phyloP scores from a whole-genome alignment of 2,113 vertebrate species.

The Chunga burmeisteri region DNA sequence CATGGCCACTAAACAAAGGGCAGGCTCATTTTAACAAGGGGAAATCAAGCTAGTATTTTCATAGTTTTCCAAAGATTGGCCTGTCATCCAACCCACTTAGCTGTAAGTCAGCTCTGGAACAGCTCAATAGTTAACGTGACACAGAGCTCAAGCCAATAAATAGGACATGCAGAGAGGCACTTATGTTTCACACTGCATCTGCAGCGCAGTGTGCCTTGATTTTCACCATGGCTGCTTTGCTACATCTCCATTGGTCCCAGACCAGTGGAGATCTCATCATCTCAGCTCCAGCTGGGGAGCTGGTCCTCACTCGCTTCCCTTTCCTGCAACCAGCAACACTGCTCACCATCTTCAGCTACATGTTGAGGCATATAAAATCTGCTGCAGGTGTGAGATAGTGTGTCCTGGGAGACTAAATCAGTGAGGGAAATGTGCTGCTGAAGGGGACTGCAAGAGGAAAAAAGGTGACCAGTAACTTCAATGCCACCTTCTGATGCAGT shows the following conservation, averaged over 20 bases:
- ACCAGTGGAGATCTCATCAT: neutral
- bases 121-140: neutral
- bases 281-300: neutral
- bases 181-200: neutral
- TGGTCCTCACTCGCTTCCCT: neutral
- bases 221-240: neutral
- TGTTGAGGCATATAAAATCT: accelerated
- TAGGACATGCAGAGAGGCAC: neutral
- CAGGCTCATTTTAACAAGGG: neutral
- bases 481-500: neutral
- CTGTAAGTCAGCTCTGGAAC: neutral
- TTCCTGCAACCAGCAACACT: neutral
- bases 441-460: neutral
- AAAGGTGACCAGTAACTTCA: neutral
- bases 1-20: neutral
- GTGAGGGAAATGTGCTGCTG: neutral
- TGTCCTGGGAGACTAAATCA: neutral
- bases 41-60: neutral
- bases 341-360: neutral
- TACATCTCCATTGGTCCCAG: neutral
- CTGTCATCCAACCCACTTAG: neutral
- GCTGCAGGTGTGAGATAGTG: neutral
- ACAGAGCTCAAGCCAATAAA: neutral
- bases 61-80: neutral
- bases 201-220: neutral